Conservation (phyloP, 2,888 invertebrate species). For the Penaeus monodon region DNA sequence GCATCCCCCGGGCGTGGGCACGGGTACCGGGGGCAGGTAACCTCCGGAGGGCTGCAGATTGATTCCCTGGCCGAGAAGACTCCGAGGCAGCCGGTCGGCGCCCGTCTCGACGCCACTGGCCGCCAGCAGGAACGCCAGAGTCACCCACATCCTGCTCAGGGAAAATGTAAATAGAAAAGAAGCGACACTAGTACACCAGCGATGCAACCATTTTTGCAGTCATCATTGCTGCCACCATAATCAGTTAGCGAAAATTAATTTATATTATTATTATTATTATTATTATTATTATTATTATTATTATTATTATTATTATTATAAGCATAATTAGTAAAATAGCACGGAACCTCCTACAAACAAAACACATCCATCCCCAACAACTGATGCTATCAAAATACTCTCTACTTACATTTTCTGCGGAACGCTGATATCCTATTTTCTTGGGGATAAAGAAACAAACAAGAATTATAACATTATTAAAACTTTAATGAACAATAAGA, state of each 20-base stretch:
- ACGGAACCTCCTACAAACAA: too few species aligned
- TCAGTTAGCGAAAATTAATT: too few species aligned
- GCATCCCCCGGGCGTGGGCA: background rate
- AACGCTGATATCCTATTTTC: too few species aligned
- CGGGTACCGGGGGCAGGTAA: conserved; percentile 23
- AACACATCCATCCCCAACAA: too few species aligned
- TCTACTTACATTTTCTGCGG: background rate
- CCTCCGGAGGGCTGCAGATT: conserved; percentile 17
- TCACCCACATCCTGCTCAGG: conserved; percentile 28
- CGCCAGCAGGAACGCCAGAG: conserved; percentile 26
- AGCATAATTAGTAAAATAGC: too few species aligned
- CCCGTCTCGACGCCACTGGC: background rate
- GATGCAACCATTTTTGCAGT: background rate
- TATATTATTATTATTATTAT: too few species aligned
- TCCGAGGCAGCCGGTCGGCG: conserved; percentile 22
- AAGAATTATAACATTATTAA: background rate
- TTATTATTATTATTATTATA: too few species aligned
- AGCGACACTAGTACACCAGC: background rate
- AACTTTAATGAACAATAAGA: conserved; percentile 34
- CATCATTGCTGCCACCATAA: background rate
- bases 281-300: too few species aligned
- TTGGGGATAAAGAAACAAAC: background rate
- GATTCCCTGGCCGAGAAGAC: conserved; percentile 1
- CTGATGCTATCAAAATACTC: too few species aligned
- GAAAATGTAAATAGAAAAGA: background rate